Evolutionary conservation across 2,113 vertebrate genomes (phyloP).

Genomic region (Melanocharis versteri): DNA sequence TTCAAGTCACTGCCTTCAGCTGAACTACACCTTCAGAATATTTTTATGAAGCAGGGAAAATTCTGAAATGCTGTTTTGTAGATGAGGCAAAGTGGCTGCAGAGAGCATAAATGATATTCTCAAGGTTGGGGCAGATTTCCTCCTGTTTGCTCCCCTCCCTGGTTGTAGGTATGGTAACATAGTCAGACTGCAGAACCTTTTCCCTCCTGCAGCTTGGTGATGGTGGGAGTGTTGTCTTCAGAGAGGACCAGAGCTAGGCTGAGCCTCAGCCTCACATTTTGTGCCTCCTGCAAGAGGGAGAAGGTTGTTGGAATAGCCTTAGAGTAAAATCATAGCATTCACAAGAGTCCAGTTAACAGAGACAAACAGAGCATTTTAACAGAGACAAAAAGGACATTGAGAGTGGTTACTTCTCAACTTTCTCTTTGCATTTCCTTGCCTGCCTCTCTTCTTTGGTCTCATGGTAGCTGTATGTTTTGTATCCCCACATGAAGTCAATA

Average conservation of each 20-base stretch:
- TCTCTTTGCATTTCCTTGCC: background rate
- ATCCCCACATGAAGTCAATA: background rate
- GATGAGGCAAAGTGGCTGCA: background rate
- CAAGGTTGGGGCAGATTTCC: background rate
- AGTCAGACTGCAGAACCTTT: background rate
- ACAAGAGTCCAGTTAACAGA: background rate
- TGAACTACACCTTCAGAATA: constrained; percentile 8
- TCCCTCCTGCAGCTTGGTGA: background rate
- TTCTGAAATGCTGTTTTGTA: background rate
- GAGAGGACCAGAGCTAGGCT: background rate
- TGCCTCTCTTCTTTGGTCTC: background rate
- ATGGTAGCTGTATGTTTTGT: background rate
- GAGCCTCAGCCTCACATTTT: background rate
- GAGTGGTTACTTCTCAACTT: background rate
- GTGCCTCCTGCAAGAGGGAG: background rate
- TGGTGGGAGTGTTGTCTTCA: background rate
- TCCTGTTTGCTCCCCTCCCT: background rate
- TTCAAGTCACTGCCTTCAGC: constrained; percentile 1
- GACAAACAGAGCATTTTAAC: background rate
- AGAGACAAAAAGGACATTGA: background rate
- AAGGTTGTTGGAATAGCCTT: background rate
- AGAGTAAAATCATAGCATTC: background rate
- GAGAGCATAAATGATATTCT: background rate
- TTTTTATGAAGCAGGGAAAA: background rate
- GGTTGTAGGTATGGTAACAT: background rate